Percentiles rank a stretch among this genome's conserved stretches.
Evolutionary conservation across 2,888 invertebrate genomes (phyloP).

Genomic region (Pristionchus entomophagus): DNA sequence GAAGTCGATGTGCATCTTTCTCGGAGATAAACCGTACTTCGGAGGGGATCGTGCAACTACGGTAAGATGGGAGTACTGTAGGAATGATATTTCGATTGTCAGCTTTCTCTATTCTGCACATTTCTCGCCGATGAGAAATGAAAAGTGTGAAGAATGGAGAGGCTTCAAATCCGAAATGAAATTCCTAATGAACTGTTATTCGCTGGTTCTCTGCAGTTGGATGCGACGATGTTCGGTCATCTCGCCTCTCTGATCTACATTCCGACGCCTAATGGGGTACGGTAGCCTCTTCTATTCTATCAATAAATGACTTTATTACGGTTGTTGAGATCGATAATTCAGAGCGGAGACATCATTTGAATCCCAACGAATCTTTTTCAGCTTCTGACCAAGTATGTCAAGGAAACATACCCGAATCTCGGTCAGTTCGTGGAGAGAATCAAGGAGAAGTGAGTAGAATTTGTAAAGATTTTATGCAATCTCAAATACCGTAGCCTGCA

Average conservation of each 20-base stretch:
- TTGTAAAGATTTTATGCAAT: neutral
- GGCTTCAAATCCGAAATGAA: no score
- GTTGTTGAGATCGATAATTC: neutral
- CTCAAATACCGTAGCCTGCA: neutral
- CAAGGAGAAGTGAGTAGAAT: constrained; percentile 10
- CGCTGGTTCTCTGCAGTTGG: neutral
- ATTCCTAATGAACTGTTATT: neutral
- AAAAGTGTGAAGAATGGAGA: no score
- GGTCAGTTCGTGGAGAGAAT: constrained; percentile 34
- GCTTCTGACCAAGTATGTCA: constrained; percentile 30
- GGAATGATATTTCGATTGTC: neutral
- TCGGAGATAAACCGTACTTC: neutral
- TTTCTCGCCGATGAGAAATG: no score
- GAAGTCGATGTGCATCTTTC: neutral
- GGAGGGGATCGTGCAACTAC: neutral
- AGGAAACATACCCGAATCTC: constrained; percentile 28
- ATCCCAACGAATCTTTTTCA: no score
- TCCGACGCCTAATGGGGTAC: constrained; percentile 4
- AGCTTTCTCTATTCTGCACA: no score
- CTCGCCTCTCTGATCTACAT: neutral
- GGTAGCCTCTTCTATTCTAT: neutral
- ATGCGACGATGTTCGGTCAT: constrained; percentile 25
- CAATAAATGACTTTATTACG: neutral
- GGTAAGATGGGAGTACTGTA: neutral
- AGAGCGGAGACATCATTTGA: neutral